Evolutionary conservation across 2,113 vertebrate species (phyloP).

Genomic region (Pycnonotus jocosus): DNA sequence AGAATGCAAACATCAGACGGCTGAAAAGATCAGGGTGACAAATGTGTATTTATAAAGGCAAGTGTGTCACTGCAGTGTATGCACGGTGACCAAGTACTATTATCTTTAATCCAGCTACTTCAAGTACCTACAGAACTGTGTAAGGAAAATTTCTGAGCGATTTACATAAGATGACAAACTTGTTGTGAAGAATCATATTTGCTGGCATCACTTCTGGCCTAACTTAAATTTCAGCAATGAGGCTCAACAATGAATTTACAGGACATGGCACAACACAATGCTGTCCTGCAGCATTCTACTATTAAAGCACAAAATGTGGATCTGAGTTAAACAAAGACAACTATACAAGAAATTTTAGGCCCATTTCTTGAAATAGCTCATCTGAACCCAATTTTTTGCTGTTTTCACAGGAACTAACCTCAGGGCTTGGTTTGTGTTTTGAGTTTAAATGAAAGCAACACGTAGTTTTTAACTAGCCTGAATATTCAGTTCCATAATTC

Average conservation of each 20-base stretch:
- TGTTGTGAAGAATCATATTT: not conserved
- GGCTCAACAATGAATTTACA: not conserved
- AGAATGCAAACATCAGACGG: no score
- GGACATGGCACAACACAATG: not conserved
- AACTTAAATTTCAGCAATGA: not conserved
- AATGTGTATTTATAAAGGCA: not conserved
- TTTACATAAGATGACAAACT: not conserved
- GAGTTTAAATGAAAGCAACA: not conserved
- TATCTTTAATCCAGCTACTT: not conserved
- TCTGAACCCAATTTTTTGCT: not conserved
- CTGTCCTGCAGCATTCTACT: not conserved
- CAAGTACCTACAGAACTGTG: not conserved
- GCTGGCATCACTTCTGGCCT: not conserved
- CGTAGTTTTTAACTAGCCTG: not conserved
- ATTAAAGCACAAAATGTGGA: not conserved
- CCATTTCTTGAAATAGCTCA: not conserved
- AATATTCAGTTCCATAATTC: not conserved
- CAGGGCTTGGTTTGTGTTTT: not conserved
- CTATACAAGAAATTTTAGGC: not conserved
- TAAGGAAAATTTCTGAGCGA: not conserved
- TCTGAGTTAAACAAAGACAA: not conserved
- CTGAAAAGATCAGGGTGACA: not conserved
- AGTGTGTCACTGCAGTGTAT: not conserved
- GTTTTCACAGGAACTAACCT: not conserved
- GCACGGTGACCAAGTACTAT: not conserved